phyloP scores from a whole-genome alignment of 2,113 vertebrate species.

The Thinocorus orbignyianus region DNA sequence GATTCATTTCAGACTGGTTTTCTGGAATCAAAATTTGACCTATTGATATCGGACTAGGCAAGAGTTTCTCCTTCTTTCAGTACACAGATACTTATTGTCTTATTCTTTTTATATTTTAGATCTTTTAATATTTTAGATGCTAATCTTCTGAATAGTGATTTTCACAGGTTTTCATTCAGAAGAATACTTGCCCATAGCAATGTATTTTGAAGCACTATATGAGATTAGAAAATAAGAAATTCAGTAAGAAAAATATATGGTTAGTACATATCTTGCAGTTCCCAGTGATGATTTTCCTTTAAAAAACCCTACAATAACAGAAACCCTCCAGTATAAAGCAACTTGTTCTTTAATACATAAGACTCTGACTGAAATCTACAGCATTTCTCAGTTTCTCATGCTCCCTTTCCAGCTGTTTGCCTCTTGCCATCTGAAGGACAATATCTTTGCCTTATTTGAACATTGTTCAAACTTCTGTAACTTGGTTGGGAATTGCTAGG shows the following conservation, averaged over 20 bases:
- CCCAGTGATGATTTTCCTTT: background rate
- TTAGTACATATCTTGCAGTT: background rate
- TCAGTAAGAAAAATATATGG: background rate
- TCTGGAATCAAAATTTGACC: background rate
- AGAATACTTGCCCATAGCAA: background rate
- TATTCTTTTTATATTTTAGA: no score
- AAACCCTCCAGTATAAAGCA: background rate
- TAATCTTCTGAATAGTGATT: background rate
- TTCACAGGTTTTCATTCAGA: background rate
- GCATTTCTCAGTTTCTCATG: background rate
- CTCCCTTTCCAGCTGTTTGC: background rate
- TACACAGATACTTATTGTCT: background rate
- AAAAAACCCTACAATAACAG: background rate
- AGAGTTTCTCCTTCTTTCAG: background rate
- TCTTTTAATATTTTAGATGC: background rate
- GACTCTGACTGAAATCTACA: background rate
- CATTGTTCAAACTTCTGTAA: background rate
- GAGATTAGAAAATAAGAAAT: background rate
- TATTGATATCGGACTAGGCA: background rate
- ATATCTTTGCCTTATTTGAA: background rate
- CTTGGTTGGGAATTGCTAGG: background rate
- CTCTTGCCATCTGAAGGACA: background rate
- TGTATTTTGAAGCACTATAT: background rate
- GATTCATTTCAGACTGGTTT: background rate
- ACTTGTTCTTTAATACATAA: background rate